These are phyloP conservation scores for Deroptyus accipitrinus DNA, from an alignment of 2,113 vertebrate species.

Conservation along the genomic window DNA sequence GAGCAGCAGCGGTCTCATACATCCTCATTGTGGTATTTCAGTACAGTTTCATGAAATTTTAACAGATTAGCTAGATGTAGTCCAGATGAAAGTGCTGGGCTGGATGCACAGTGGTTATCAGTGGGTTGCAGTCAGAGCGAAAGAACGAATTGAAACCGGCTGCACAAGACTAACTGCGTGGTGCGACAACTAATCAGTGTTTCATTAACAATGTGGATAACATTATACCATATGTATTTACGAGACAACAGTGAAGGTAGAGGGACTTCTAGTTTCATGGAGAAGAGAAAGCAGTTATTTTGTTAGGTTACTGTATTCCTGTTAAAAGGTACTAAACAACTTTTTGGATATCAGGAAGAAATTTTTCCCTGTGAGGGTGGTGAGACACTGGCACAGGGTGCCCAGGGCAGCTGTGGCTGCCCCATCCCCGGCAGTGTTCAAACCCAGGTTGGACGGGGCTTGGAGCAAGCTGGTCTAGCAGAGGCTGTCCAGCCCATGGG, in stretches of 20 bases:
- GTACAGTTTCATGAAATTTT: neutral
- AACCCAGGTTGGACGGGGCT: neutral
- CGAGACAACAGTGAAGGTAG: neutral
- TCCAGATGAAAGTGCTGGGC: neutral
- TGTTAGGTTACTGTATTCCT: neutral
- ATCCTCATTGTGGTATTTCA: neutral
- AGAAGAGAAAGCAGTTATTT: neutral
- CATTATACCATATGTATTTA: neutral
- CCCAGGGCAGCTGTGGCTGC: neutral
- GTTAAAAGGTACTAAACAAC: neutral
- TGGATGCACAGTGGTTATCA: neutral
- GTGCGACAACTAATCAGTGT: neutral
- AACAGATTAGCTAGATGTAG: neutral
- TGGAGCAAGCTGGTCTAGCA: neutral
- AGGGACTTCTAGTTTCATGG: neutral
- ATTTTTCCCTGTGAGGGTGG: neutral
- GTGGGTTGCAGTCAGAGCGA: fast-evolving
- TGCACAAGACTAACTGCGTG: neutral
- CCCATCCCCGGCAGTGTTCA: neutral
- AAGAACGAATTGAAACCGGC: neutral
- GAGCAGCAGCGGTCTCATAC: neutral
- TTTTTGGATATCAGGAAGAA: neutral
- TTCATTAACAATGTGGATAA: neutral
- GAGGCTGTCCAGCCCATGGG: neutral
- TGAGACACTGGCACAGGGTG: neutral